Evolutionary conservation across 30 jellyfish, hydroid and myxozoan species (phyloP).

Genomic region (Chrysaora quinquecirrha): DNA sequence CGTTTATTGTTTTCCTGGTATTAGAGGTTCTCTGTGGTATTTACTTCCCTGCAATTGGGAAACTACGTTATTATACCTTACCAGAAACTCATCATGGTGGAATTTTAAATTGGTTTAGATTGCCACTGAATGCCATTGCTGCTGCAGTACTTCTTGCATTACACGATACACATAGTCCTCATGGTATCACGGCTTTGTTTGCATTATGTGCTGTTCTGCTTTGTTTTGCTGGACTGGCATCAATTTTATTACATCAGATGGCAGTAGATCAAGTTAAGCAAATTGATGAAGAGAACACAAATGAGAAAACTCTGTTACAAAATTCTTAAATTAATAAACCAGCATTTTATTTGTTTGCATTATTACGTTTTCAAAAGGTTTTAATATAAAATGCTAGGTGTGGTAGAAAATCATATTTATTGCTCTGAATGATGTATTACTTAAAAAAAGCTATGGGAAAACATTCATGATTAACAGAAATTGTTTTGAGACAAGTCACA

Average conservation of each 20-base stretch:
- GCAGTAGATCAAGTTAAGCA: slow-evolving; percentile 7
- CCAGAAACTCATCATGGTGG: slow-evolving; percentile 88
- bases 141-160: slow-evolving; percentile 75
- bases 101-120: slow-evolving; percentile 91
- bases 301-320: neutral
- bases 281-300: slow-evolving; percentile 26
- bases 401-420: too few species aligned
- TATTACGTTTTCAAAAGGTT: too few species aligned
- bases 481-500: too few species aligned
- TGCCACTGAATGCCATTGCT: slow-evolving; percentile 92
- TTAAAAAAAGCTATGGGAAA: too few species aligned
- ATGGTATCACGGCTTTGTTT: slow-evolving; percentile 88
- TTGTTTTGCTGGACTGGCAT: slow-evolving; percentile 83
- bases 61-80: slow-evolving; percentile 63
- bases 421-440: too few species aligned
- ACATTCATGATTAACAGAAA: too few species aligned
- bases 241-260: slow-evolving; percentile 58
- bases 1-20: slow-evolving; percentile 72
- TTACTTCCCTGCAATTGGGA: slow-evolving; percentile 92
- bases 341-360: too few species aligned
- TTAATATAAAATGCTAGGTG: too few species aligned
- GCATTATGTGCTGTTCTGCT: slow-evolving; percentile 83
- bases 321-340: neutral
- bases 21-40: slow-evolving; percentile 90
- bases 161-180: slow-evolving; percentile 94